Conservation (phyloP, 2,113 vertebrate genomes). For the Lophotis ruficrista region DNA sequence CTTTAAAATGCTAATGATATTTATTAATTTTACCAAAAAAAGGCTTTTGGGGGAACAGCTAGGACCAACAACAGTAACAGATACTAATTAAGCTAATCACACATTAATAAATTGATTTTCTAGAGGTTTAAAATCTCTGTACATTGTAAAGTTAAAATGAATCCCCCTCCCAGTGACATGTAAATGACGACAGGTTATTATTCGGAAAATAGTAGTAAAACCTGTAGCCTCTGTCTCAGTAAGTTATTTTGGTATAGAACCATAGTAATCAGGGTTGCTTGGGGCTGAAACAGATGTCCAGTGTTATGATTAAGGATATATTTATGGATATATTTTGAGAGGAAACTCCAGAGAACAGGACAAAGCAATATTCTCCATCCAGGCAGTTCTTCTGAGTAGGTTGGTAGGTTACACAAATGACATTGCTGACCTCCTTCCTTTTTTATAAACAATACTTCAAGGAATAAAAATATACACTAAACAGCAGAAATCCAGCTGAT, state of each 20-base stretch:
- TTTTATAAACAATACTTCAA: not conserved
- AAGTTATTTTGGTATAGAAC: not conserved
- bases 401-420: not conserved
- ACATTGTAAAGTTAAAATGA: not conserved
- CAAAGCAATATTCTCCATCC: not conserved
- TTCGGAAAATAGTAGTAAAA: not conserved
- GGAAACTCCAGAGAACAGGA: not conserved
- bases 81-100: not conserved
- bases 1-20: not conserved
- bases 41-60: not conserved
- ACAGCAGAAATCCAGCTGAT: not conserved
- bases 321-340: not conserved
- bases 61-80: not conserved
- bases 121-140: not conserved
- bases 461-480: not conserved
- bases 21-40: not conserved
- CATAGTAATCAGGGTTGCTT: not conserved
- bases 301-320: not conserved
- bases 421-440: not conserved
- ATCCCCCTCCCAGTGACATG: not conserved
- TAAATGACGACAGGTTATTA: not conserved
- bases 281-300: not conserved
- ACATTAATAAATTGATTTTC: not conserved
- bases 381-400: not conserved
- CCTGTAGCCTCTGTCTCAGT: not conserved